Conservation (phyloP, 2,797 vertebrate species). For the Chaetophractus vellerosus region DNA sequence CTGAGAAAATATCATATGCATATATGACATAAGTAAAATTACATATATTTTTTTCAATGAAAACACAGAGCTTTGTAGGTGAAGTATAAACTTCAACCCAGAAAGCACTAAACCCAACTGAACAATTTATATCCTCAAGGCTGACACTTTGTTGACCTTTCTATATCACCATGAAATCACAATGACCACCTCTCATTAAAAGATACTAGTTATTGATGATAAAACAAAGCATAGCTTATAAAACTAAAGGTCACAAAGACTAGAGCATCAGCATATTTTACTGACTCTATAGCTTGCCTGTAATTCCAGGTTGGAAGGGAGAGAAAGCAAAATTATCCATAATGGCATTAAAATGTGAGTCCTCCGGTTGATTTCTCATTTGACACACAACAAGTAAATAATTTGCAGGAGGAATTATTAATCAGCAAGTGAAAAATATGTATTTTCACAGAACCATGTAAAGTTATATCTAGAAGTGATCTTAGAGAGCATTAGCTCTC, state of each 20-base stretch:
- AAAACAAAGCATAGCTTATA: conserved; percentile 20
- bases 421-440: not conserved
- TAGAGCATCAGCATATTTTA: not conserved
- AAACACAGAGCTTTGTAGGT: not conserved
- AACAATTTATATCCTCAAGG: not conserved
- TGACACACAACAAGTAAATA: not conserved
- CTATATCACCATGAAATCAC: not conserved
- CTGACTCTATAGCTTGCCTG: not conserved
- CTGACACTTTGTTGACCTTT: not conserved
- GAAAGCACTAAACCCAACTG: not conserved
- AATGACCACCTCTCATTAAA: conserved; percentile 26
- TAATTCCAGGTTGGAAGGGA: not conserved
- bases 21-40: not conserved
- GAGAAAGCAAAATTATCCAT: conserved; percentile 16
- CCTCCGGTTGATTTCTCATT: not conserved
- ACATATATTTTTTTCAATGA: conserved; percentile 20
- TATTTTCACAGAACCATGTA: not conserved
- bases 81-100: not conserved
- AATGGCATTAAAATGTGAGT: not conserved
- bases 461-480: not conserved
- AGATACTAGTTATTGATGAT: not conserved
- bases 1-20: not conserved
- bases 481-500: not conserved
- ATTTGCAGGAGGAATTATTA: not conserved
- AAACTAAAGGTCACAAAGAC: conserved; percentile 12